Percentiles rank a stretch among this genome's conserved stretches.
Conservation (phyloP, 2,888 invertebrate genomes). For the Dichetophora obliterata region DNA sequence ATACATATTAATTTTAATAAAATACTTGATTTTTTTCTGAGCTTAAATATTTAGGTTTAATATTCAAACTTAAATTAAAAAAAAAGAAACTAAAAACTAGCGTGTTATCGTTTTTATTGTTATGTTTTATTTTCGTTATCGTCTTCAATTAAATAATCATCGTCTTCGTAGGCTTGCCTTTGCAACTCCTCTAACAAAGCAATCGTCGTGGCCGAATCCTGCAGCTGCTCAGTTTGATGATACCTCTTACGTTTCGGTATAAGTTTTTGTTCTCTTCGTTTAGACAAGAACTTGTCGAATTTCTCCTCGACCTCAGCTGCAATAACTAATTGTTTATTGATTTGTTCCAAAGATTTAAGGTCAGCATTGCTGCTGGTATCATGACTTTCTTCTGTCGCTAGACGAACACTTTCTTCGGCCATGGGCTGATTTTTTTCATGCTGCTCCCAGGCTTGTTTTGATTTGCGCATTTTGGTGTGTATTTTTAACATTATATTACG, state of each 20-base stretch:
- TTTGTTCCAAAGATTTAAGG: slow-evolving; percentile 6
- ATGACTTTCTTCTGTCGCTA: not conserved
- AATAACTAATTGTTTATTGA: slow-evolving; percentile 46
- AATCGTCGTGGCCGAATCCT: not conserved
- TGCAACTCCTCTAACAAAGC: not conserved
- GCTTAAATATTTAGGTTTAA: not conserved
- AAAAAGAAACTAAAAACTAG: not conserved
- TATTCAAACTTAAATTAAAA: too few species aligned
- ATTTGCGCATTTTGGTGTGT: slow-evolving; percentile 71
- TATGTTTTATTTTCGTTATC: slow-evolving; percentile 33
- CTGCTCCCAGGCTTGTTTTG: slow-evolving; percentile 72
- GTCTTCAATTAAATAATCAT: slow-evolving; percentile 56
- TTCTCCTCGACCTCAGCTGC: slow-evolving; percentile 46
- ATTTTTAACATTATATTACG: slow-evolving; percentile 75
- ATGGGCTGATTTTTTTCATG: slow-evolving; percentile 49
- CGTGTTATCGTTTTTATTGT: not conserved
- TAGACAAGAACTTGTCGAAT: slow-evolving; percentile 56
- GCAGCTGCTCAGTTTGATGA: slow-evolving; percentile 35
- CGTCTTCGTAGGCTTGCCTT: slow-evolving; percentile 46
- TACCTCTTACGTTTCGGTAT: slow-evolving; percentile 57
- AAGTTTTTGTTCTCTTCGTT: slow-evolving; percentile 52
- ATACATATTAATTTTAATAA: too few species aligned
- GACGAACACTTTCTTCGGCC: not conserved
- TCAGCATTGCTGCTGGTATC: not conserved
- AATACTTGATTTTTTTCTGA: too few species aligned